Evolutionary conservation across 2,113 vertebrate species (phyloP), one percentile per base, ranked within the genome.

Genomic region (Brienomyrus brachyistius): DNA sequence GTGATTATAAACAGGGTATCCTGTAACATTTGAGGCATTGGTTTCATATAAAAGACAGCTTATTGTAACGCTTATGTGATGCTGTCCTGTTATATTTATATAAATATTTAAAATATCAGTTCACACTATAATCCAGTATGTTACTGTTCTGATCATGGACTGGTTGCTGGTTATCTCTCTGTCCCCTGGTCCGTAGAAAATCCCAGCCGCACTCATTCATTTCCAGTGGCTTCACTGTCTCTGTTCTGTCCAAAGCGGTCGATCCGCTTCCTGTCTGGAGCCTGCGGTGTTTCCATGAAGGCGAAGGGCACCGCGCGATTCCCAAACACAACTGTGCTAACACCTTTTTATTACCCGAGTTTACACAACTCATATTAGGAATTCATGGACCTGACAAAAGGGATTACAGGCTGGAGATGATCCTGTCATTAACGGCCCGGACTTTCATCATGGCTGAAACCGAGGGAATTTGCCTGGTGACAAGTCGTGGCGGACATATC

Each of bases 341-440:
- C 97, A 97, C 96, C 97, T 98, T 99, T 99, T 98, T 98, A 98
- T 98, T 98, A 97, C 97, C 95, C 96, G 96, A 97, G 97, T 99
- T 99, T 99, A 98, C 99, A 98, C 98, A 99, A 99, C 97, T 99
- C 97, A 96, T 99, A 99, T 99, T 99, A 99, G 97, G 97, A 99
- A 99, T 99, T 99, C 98, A 99, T 98, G 98, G 98, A 99, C 97
- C 98, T 98, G 98, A 98, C 97, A 99, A 98, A 99, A 98, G 97
- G 98, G 98, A 99, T 99, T 99, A 99, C 96, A 98, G 97, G 97
- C 95, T 99, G 96, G 96, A 98, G 98, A 99, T 99, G 98, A 99
- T 99, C 98, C 98, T 99, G 98, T 99, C 98, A 99, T 99, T 99
- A 99, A 99, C 96, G 98, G 97, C 99, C 98, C 97, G 98, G 99